These are phyloP conservation scores for Galaxias olidus DNA, from an alignment of 2,797 vertebrate species.

Conservation along the genomic window DNA sequence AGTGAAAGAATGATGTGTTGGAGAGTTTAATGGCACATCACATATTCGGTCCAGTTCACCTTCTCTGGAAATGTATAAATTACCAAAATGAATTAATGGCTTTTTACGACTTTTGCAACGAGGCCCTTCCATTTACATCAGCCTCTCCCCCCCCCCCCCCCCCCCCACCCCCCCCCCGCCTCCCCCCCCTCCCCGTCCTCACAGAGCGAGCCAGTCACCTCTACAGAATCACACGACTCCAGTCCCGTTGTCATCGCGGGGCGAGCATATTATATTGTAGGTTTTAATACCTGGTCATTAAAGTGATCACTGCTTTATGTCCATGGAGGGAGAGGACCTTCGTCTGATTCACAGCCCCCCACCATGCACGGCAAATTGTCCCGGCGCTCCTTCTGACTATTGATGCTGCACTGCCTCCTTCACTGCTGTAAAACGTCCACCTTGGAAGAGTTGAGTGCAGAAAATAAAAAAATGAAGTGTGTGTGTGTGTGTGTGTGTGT, in stretches of 20 bases:
- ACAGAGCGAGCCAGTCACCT: conserved; percentile 59
- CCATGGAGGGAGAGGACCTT: conserved; percentile 53
- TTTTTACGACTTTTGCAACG: conserved; percentile 58
- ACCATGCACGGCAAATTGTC: conserved; percentile 46
- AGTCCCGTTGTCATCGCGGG: conserved; percentile 53
- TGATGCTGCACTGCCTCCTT: conserved; percentile 52
- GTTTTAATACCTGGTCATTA: conserved; percentile 69
- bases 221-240: conserved; percentile 59
- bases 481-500: no score
- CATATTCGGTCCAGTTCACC: conserved; percentile 58
- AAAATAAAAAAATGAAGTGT: no score
- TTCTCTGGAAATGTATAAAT: conserved; percentile 59
- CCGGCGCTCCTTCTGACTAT: conserved; percentile 53
- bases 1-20: conserved; percentile 50
- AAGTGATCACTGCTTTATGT: conserved; percentile 68
- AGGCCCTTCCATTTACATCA: conserved; percentile 63
- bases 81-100: conserved; percentile 68
- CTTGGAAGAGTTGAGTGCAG: no score
- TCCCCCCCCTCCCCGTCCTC: conserved; percentile 49
- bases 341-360: conserved; percentile 63
- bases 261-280: conserved; percentile 65
- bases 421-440: conserved; percentile 44
- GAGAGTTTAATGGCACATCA: conserved; percentile 58
- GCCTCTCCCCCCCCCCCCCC: conserved; percentile 42
- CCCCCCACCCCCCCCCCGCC: conserved; percentile 44